Base-by-base conservation (phyloP, 1,140 invertebrate genomes). In the Yoshiicerus persimilis region DNA sequence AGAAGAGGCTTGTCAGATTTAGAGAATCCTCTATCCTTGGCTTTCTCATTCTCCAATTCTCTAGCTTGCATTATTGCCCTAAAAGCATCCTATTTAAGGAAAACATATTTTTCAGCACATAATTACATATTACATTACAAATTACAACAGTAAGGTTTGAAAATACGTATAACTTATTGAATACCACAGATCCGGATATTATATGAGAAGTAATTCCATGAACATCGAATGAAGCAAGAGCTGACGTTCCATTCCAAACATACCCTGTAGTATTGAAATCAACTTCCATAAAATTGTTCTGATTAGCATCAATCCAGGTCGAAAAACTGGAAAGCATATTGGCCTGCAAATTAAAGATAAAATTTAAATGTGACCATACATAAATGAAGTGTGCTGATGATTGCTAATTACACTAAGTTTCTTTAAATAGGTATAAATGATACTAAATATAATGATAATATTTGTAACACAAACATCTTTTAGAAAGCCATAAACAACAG, bases 241-340 rank as follows among this genome's bases (percentile, higher is more conserved):
- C 64, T 32, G 89, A 87, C n/a, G 84, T 90, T 27, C 89, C 89
- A 34, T 20, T 88, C 87, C 87, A 91, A 10, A 62, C 70, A 64
- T 88, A 86, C 1, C 88, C 88, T 4, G 32, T 32, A 0, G 25
- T 80, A 70, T 88, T 87, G 39, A 62, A 90, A 20, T 87, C 66
- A 10, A 86, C 10, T 20, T 27, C 38, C 4, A 9, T 64, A 10
- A 86, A 16, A 0, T 87, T 39, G 8, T 85, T 47, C 56, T 86
- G 27, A 41, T 88, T 23, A 0, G 5, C 8, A 32, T 87, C 84
- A 36, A 90, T 90, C 89, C 88, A 89, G 1, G 16, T 5, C 5
- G 30, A 84, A 2, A 89, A 10, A 30, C 16, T 16, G 1, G 89
- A 89, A 0, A 90, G n/a, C 11, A 89, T 23, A 10, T 83, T 80